Evolutionary conservation across 2,888 invertebrate genomes (phyloP), one percentile per base, ranked within the genome.

Genomic region (Protula sp.): DNA sequence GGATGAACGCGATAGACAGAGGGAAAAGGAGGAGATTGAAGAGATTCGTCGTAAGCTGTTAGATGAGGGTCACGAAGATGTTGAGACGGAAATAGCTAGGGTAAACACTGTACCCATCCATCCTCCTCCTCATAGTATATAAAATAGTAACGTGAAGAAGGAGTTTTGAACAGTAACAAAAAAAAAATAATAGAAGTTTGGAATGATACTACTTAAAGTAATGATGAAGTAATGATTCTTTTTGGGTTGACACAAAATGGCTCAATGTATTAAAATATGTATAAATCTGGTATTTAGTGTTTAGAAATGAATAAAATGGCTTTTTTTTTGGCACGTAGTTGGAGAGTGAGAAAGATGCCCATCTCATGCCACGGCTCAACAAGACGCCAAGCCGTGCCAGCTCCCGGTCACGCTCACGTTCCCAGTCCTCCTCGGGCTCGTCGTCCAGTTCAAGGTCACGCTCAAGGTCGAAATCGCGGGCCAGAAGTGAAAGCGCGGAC

Each of bases 1-100:
- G 4, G 99, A 99, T 82, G 89, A 87, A 53, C 87, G 91, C 72
- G 98, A 99, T 83, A 85, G 95, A 22, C 87, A 88, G 73, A 70
- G 77, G 73, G 98, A 89, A 88, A 88, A 87, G 74, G 89, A 89
- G 72, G 94, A 95, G 83, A 85, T 95, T 65, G 90, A 89, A 68
- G 90, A 92, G 78, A 85, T 98, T 59, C 87, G 88, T 72, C 85
- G 86, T 63, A 88, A 89, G 78, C 87, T 93, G 55, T 71, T 80
- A 65, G 80, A 82, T 58, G 83, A 83, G 67, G 84, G 84, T 28
- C 82, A 83, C 69, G 81, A 81, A 3, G 82, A 84, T 68, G 79
- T 83, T 48, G 82, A 82, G 62, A 78, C 76, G 64, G 82, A 85
- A 67, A 77, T 80, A 61, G 79, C 75, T 2, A 74, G 75, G 70